phyloP scores from a whole-genome alignment of 1,140 invertebrate genomes.

The Archegozetes longisetosus region DNA sequence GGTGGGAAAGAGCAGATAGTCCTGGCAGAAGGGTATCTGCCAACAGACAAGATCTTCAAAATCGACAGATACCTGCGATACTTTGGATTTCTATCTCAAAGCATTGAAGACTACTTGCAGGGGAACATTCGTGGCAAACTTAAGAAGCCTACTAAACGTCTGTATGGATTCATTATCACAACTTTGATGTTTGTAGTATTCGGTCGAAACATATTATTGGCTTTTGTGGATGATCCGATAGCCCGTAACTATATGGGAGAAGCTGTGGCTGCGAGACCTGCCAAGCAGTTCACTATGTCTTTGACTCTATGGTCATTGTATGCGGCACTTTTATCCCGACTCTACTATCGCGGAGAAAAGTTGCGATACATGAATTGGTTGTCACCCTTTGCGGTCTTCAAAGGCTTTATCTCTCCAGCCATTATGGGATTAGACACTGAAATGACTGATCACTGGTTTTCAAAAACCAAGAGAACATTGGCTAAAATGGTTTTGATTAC shows the following conservation, averaged over 20 bases:
- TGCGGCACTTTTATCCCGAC: background rate
- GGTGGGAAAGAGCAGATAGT: constrained; percentile 7
- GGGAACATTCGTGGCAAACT: constrained; percentile 6
- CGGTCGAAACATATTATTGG: constrained; percentile 2
- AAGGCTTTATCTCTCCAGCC: constrained; percentile 7
- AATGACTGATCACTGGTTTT: constrained; percentile 11
- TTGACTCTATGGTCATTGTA: constrained; percentile 10
- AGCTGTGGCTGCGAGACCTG: background rate
- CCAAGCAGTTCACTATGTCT: constrained; percentile 8
- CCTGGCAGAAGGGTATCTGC: constrained; percentile 9
- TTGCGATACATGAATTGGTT: background rate
- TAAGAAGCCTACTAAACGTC: background rate
- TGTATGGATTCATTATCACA: constrained; percentile 1
- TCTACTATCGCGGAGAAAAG: constrained; percentile 3
- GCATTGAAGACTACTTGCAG: constrained; percentile 10
- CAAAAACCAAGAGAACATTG: constrained; percentile 2
- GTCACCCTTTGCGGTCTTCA: constrained; percentile 12
- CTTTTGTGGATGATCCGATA: constrained; percentile 1
- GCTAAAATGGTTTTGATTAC: background rate
- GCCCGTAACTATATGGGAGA: constrained; percentile 8
- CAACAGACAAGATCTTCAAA: constrained; percentile 10
- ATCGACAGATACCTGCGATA: constrained; percentile 9
- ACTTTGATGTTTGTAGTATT: constrained; percentile 1
- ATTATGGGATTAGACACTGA: constrained; percentile 1
- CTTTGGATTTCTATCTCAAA: constrained; percentile 12